phyloP scores from a whole-genome alignment of 2,113 vertebrate species.

The Loxodonta africana region DNA sequence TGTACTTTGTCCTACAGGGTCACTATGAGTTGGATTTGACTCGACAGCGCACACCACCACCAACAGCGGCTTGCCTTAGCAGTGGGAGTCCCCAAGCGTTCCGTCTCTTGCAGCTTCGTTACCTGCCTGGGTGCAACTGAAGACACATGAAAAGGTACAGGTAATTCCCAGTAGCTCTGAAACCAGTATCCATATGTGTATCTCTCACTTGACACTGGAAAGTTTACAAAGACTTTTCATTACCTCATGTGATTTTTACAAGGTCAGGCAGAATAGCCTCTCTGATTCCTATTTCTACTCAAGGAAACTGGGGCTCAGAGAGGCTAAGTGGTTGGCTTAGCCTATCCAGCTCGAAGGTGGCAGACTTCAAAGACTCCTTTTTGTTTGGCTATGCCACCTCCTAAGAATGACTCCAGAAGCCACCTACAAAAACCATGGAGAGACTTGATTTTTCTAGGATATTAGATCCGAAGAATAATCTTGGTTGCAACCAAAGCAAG shows the following conservation, averaged over 20 bases:
- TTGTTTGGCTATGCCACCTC: neutral
- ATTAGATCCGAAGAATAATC: neutral
- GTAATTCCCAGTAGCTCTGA: neutral
- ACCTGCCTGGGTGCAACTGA: neutral
- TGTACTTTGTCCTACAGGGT: no score
- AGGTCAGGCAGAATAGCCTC: neutral
- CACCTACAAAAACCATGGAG: neutral
- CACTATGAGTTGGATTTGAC: no score
- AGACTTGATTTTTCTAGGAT: neutral
- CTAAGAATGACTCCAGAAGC: neutral
- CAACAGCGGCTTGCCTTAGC: neutral
- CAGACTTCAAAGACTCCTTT: neutral
- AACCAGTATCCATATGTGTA: accelerated
- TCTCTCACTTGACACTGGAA: neutral
- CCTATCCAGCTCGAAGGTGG: neutral
- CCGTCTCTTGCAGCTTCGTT: accelerated
- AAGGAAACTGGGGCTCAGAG: neutral
- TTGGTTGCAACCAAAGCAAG: neutral
- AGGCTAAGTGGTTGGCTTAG: neutral
- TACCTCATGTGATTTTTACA: neutral
- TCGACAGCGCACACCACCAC: no score
- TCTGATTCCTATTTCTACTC: neutral
- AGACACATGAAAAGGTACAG: accelerated
- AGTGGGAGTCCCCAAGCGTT: no score
- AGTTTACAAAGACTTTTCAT: neutral